phyloP scores from a whole-genome alignment of 2,113 vertebrate species.

The Eretmochelys imbricata region DNA sequence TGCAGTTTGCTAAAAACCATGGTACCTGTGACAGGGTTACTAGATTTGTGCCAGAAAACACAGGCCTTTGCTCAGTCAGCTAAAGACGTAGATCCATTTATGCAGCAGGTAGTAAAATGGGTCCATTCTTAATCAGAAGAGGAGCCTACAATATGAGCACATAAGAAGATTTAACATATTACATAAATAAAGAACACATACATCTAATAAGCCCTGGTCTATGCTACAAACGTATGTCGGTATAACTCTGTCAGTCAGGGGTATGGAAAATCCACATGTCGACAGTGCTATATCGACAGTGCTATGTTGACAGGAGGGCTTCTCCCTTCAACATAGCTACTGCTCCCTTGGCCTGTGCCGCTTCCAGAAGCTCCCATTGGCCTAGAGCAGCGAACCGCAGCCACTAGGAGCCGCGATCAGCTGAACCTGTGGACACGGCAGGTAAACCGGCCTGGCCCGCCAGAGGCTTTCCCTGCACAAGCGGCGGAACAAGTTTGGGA shows the following conservation, averaged over 20 bases:
- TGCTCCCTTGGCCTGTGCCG: too few relatives aligned
- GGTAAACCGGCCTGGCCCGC: too few relatives aligned
- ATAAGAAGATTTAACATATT: background rate
- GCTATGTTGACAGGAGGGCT: background rate
- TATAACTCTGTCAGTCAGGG: background rate
- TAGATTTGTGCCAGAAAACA: background rate
- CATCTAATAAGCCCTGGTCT: background rate
- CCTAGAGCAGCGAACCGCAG: too few relatives aligned
- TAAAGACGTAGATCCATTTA: background rate
- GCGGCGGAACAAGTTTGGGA: too few relatives aligned
- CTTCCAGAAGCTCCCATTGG: too few relatives aligned
- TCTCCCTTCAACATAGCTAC: background rate
- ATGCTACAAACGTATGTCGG: background rate
- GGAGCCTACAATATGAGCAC: background rate
- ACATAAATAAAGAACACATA: background rate
- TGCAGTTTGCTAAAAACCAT: background rate
- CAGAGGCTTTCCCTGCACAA: too few relatives aligned
- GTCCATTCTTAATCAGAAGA: background rate
- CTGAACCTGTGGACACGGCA: too few relatives aligned
- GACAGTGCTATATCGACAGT: background rate
- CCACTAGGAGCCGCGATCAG: too few relatives aligned
- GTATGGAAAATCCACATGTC: background rate
- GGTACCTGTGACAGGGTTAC: background rate
- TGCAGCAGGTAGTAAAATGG: background rate
- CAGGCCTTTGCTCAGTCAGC: background rate